A percentile compares a stretch with the other conserved stretches of the same genome.
Evolutionary conservation across 2,888 invertebrate genomes (phyloP).

Genomic region (Tipula confusa): DNA sequence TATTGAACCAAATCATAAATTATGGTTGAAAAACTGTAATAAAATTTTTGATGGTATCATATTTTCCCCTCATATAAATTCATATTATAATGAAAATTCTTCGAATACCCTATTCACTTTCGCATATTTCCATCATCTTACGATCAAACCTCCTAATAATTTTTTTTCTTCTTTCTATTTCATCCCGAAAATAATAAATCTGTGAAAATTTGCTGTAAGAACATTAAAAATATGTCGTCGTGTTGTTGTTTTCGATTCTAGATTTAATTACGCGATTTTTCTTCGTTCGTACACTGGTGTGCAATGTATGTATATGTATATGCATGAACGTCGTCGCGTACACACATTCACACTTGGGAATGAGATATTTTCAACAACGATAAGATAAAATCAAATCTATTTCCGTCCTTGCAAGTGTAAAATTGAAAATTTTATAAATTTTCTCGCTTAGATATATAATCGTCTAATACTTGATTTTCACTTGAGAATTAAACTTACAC

Average conservation of each 20-base stretch:
- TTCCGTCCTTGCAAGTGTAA: conserved; percentile 9
- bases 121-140: neutral
- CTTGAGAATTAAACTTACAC: neutral
- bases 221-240: neutral
- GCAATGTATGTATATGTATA: neutral
- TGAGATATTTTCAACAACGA: neutral
- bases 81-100: neutral
- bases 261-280: neutral
- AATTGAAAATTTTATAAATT: neutral
- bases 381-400: neutral
- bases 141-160: neutral
- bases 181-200: neutral
- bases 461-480: neutral
- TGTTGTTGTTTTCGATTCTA: neutral
- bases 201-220: neutral
- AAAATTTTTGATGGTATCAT: neutral
- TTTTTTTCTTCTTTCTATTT: neutral
- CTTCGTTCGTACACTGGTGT: neutral
- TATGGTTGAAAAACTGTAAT: neutral
- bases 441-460: neutral
- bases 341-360: neutral
- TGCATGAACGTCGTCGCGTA: too few relatives aligned
- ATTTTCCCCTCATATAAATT: neutral
- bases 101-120: neutral
- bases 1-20: neutral